Evolutionary conservation across 2,113 vertebrate genomes (phyloP).

Genomic region (Ciconia boyciana): DNA sequence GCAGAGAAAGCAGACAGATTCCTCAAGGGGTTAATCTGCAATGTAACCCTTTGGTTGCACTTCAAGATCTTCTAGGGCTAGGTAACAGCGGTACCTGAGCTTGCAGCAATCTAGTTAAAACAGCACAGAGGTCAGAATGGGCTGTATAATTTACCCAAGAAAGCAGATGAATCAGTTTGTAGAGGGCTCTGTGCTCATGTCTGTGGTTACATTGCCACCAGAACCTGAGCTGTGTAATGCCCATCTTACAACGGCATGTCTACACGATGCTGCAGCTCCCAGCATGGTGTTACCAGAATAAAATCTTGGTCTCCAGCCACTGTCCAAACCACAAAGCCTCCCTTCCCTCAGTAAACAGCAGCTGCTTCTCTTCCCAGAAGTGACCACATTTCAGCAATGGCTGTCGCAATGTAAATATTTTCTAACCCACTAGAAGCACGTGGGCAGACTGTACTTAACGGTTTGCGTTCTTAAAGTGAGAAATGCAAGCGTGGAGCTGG

Average conservation of each 20-base stretch:
- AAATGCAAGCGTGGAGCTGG: neutral
- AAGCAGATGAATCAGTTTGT: neutral
- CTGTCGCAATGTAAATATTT: conserved; percentile 15
- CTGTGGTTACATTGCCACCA: neutral
- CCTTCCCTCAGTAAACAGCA: conserved; percentile 27
- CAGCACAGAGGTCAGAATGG: neutral
- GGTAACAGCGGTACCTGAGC: neutral
- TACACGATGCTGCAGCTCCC: neutral
- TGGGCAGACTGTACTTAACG: neutral
- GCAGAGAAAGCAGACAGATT: neutral
- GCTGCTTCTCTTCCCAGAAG: conserved; percentile 54
- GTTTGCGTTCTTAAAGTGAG: neutral
- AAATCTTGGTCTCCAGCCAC: conserved; percentile 21
- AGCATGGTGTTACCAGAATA: conserved; percentile 2
- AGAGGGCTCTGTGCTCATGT: neutral
- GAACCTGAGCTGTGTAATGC: neutral
- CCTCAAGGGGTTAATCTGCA: neutral
- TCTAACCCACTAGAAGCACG: neutral
- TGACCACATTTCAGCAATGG: neutral
- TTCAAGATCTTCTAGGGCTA: neutral
- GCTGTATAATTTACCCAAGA: neutral
- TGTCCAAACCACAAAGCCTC: conserved; percentile 29
- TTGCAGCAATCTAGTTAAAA: neutral
- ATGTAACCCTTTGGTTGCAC: neutral
- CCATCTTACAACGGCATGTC: neutral